A percentile compares a stretch with the other conserved stretches of the same genome.
phyloP scores from a whole-genome alignment of 1,140 invertebrate genomes.

The Drosophila rhopaloa region DNA sequence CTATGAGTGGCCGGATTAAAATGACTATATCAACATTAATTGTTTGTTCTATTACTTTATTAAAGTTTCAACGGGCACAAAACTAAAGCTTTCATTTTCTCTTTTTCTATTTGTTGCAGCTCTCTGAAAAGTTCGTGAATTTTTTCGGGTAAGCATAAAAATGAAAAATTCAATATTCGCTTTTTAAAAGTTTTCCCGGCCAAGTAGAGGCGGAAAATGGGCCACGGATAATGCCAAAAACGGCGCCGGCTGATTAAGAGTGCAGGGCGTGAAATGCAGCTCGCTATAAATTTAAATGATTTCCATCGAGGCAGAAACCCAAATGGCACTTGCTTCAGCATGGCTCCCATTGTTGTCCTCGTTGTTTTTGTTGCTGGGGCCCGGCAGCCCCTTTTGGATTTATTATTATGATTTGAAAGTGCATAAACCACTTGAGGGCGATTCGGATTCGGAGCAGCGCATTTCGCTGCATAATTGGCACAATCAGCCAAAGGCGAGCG shows the following conservation, averaged over 20 bases:
- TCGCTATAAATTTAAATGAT: conserved; percentile 80
- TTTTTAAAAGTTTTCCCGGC: conserved; percentile 41
- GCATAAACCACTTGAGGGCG: conserved; percentile 80
- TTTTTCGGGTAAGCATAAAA: conserved; percentile 44
- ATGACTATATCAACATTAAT: conserved; percentile 19
- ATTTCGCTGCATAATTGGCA: conserved; percentile 80
- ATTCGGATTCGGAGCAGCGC: conserved; percentile 57
- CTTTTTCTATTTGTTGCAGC: background rate
- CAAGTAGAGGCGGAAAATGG: conserved; percentile 28
- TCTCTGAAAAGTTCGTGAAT: conserved; percentile 26
- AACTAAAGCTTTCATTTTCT: conserved; percentile 8
- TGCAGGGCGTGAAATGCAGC: conserved; percentile 77
- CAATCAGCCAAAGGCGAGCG: conserved; percentile 72
- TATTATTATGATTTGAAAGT: conserved; percentile 83
- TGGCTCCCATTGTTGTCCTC: conserved; percentile 28
- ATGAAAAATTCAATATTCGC: conserved; percentile 56
- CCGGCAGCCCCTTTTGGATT: conserved; percentile 68
- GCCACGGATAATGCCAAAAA: conserved; percentile 53
- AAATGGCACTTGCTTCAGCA: conserved; percentile 69
- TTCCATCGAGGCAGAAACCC: conserved; percentile 72
- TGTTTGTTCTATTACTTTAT: conserved; percentile 36
- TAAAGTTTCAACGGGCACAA: conserved; percentile 21
- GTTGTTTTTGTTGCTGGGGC: conserved; percentile 20
- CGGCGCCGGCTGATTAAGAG: conserved; percentile 73
- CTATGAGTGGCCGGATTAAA: conserved; percentile 20